phyloP scores from a whole-genome alignment of 2,113 vertebrate species.

The Anthoscopus minutus region DNA sequence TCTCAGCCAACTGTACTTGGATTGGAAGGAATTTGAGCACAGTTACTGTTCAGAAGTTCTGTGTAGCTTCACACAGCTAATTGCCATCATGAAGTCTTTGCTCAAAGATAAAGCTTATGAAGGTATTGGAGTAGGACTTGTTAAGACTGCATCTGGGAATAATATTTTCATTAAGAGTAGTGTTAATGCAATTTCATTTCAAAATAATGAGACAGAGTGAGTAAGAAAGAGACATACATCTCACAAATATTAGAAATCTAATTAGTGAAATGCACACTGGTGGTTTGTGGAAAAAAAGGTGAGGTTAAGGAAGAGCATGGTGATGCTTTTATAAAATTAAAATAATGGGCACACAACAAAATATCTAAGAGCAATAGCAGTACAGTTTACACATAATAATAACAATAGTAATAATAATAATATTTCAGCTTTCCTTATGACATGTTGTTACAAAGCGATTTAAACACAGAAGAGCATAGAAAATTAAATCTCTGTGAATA shows the following conservation, averaged over 20 bases:
- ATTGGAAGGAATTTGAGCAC: conserved; percentile 10
- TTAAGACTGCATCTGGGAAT: background rate
- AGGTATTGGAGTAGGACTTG: background rate
- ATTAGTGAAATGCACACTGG: background rate
- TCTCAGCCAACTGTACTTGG: conserved; percentile 8
- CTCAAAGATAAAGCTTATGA: background rate
- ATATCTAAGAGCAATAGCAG: background rate
- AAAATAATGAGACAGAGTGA: background rate
- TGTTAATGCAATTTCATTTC: background rate
- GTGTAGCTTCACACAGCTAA: no score
- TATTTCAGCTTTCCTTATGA: background rate
- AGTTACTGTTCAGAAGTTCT: background rate
- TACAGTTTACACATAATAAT: background rate
- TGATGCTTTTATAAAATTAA: background rate
- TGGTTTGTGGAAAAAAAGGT: background rate
- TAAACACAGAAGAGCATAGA: background rate
- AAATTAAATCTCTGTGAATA: background rate
- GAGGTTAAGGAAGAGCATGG: background rate
- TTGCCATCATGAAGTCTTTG: background rate
- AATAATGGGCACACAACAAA: background rate
- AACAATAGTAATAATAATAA: background rate
- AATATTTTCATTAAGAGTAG: background rate
- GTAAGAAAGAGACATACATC: background rate
- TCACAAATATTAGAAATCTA: background rate
- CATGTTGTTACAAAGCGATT: fast-evolving